phyloP scores from a whole-genome alignment of 1,140 invertebrate species.

The Sycobia sp. region DNA sequence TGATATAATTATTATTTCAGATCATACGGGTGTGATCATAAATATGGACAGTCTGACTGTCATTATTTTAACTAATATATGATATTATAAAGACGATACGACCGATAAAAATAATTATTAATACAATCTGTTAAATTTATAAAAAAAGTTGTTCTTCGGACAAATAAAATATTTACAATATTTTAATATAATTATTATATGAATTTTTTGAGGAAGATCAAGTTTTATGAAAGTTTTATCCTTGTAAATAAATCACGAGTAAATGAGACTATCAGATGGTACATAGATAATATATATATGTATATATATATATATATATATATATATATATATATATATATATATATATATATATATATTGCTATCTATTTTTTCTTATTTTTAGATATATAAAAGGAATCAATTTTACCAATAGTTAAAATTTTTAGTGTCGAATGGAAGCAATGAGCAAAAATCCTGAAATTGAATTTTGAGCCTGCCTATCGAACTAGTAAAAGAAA shows the following conservation, averaged over 20 bases:
- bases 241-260: constrained; percentile 6
- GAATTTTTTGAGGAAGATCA: not conserved
- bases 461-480: constrained; percentile 11
- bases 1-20: too few relatives aligned
- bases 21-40: too few relatives aligned
- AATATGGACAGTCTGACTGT: too few relatives aligned
- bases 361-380: constrained; percentile 1
- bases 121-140: too few relatives aligned
- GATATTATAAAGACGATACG: too few relatives aligned
- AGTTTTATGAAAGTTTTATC: not conserved
- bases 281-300: too few relatives aligned
- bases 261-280: constrained; percentile 9
- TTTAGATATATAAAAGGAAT: not conserved
- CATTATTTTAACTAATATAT: too few relatives aligned
- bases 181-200: not conserved
- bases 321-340: constrained; percentile 25
- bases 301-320: constrained; percentile 7
- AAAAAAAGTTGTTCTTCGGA: not conserved
- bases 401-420: not conserved
- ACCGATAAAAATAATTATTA: too few relatives aligned
- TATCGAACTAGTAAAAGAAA: constrained; percentile 12
- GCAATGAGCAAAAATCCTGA: too few relatives aligned
- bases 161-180: not conserved
- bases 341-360: constrained; percentile 27
- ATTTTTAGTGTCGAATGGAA: not conserved